phyloP scores from a whole-genome alignment of 2,888 invertebrate genomes.

The Cephus runcator region DNA sequence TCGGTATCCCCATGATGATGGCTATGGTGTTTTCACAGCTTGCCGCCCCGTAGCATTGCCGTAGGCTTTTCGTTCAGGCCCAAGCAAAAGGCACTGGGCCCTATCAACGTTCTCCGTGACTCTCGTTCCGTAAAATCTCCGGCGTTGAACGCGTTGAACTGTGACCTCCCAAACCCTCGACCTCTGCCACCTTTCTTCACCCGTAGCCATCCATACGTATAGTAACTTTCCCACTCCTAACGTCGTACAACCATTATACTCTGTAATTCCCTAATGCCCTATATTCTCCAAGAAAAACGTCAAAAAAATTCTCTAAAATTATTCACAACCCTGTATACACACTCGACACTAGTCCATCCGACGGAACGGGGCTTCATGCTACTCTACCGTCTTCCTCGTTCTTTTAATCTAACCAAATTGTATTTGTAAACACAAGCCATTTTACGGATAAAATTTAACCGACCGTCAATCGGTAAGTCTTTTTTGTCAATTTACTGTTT shows the following conservation, averaged over 20 bases:
- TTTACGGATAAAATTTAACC: background rate
- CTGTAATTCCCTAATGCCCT: background rate
- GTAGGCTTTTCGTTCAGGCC: conserved; percentile 25
- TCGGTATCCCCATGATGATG: conserved; percentile 1
- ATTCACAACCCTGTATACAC: background rate
- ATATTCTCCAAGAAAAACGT: background rate
- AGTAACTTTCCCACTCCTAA: background rate
- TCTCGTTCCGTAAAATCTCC: conserved; percentile 40
- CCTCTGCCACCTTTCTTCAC: background rate
- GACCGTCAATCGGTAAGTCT: background rate
- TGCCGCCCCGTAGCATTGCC: conserved; percentile 39
- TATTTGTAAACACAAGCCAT: background rate
- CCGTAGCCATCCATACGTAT: background rate
- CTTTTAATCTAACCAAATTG: background rate
- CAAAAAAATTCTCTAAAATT: background rate
- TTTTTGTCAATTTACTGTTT: background rate
- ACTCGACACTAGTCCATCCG: background rate
- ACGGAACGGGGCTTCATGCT: background rate
- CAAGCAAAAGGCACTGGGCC: conserved; percentile 21
- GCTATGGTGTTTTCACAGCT: conserved; percentile 56
- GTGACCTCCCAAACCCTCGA: conserved; percentile 36
- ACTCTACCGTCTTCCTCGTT: background rate
- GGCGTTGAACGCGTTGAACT: conserved; percentile 50
- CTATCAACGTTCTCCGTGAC: conserved; percentile 24
- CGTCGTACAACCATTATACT: background rate